phyloP scores from a whole-genome alignment of 1,140 invertebrate species.

The Rhagoletis pomonella region DNA sequence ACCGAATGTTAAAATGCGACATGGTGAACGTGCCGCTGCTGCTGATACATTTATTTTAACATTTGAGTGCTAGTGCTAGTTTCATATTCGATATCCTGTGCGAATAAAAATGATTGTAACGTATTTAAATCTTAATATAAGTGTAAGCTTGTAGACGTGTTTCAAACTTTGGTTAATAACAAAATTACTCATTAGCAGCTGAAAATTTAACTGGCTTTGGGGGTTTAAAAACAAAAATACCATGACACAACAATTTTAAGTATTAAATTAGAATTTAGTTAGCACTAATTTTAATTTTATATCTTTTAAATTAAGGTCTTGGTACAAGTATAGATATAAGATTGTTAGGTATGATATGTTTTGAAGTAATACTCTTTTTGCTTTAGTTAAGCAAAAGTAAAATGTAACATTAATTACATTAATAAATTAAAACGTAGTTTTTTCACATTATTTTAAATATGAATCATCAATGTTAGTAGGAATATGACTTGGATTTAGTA shows the following conservation, averaged over 20 bases:
- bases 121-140: not conserved
- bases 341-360: not conserved
- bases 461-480: no score
- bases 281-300: not conserved
- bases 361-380: not conserved
- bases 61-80: no score
- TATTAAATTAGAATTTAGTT: not conserved
- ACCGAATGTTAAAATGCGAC: no score
- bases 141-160: not conserved
- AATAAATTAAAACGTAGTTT: conserved; percentile 10
- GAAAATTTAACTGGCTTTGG: not conserved
- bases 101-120: not conserved
- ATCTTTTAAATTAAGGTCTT: not conserved
- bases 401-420: conserved; percentile 29
- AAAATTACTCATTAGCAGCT: not conserved
- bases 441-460: not conserved
- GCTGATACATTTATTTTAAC: no score
- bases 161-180: not conserved
- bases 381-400: conserved; percentile 27
- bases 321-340: not conserved
- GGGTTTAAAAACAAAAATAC: not conserved
- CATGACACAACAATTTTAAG: conserved; percentile 1
- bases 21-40: no score
- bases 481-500: no score
- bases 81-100: not conserved